Evolutionary conservation across 2,113 vertebrate genomes (phyloP).

Genomic region (Sphaerodactylus townsendi): DNA sequence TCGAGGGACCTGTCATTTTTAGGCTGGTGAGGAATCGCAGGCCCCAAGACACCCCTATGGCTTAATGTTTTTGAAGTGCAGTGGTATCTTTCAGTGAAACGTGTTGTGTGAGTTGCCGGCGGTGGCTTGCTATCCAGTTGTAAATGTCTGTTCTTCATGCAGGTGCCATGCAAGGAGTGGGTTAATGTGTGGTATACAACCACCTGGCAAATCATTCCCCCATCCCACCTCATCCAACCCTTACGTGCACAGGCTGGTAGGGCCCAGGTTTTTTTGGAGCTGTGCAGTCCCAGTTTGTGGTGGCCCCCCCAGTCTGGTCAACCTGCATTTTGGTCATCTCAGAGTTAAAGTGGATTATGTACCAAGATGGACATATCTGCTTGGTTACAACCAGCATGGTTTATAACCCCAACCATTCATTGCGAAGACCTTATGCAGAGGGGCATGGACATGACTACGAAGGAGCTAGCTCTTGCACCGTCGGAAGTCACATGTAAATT

Average conservation of each 20-base stretch:
- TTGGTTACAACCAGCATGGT: neutral
- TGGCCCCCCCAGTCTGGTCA: too few species aligned
- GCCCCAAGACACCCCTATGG: neutral
- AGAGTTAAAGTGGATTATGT: neutral
- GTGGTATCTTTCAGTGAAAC: conserved; percentile 31
- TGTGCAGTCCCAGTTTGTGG: too few species aligned
- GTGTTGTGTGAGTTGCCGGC: conserved; percentile 17
- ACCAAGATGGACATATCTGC: neutral
- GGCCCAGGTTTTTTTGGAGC: neutral
- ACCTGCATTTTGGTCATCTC: neutral
- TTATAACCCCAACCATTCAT: neutral
- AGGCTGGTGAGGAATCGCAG: neutral
- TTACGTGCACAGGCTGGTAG: neutral
- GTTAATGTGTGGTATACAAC: conserved; percentile 4
- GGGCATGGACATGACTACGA: neutral
- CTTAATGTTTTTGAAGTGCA: conserved; percentile 19
- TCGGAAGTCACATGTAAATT: neutral
- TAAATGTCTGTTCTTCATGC: conserved; percentile 23
- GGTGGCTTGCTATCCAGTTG: conserved; percentile 19
- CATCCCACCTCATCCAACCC: neutral
- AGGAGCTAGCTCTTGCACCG: neutral
- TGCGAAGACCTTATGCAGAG: neutral
- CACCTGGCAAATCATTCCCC: neutral
- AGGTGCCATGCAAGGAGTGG: conserved; percentile 1
- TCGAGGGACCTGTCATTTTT: neutral